Conservation (phyloP, 1,140 invertebrate species). For the Zaprionus inermis region DNA sequence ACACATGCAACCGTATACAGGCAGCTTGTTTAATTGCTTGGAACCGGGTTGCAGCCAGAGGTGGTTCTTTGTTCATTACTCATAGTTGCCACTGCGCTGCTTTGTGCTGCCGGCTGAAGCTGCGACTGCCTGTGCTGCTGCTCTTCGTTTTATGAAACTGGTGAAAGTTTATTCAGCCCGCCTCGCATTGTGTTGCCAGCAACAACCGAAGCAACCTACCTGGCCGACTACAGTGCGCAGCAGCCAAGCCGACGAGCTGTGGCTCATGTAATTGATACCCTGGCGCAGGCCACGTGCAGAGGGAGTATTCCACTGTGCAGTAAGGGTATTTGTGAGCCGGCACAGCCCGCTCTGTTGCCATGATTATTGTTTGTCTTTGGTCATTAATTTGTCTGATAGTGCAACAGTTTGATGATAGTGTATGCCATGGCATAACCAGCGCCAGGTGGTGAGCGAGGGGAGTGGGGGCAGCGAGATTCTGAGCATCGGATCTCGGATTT, state of each 20-base stretch:
- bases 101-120: slow-evolving; percentile 16
- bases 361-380: slow-evolving; percentile 35
- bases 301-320: not conserved
- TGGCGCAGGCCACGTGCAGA: not conserved
- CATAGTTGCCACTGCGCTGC: slow-evolving; percentile 13
- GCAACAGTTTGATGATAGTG: slow-evolving; percentile 40
- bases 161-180: slow-evolving; percentile 76
- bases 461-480: slow-evolving; percentile 32
- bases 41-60: slow-evolving; percentile 7
- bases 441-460: too few relatives aligned
- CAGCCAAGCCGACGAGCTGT: slow-evolving; percentile 21
- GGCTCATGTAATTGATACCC: slow-evolving; percentile 19
- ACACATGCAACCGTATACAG: slow-evolving; percentile 44
- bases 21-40: slow-evolving; percentile 38
- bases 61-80: slow-evolving; percentile 31
- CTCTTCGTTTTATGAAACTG: slow-evolving; percentile 69
- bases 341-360: not conserved
- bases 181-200: slow-evolving; percentile 68
- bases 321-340: slow-evolving; percentile 20
- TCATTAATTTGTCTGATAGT: slow-evolving; percentile 54
- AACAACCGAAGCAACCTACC: slow-evolving; percentile 52
- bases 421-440: too few relatives aligned
- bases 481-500: slow-evolving; percentile 43
- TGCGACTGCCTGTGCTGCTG: slow-evolving; percentile 23
- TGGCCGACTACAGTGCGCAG: slow-evolving; percentile 35